phyloP scores from a whole-genome alignment of 2,888 invertebrate genomes.

The Spatulosminthurus flaviceps region DNA sequence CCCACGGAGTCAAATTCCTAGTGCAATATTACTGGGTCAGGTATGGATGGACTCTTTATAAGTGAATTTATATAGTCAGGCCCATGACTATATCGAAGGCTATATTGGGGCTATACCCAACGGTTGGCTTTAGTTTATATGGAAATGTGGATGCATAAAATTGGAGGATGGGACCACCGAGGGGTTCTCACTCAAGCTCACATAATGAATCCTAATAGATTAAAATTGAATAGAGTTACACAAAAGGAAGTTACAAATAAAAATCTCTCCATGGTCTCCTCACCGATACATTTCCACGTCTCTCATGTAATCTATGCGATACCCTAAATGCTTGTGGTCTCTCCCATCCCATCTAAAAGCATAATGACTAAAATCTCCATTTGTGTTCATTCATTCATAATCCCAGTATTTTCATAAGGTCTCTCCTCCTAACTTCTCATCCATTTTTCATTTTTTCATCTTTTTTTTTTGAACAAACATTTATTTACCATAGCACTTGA shows the following conservation, averaged over 20 bases:
- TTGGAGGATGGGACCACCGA: constrained; percentile 41
- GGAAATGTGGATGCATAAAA: constrained; percentile 3
- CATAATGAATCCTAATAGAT: constrained; percentile 45
- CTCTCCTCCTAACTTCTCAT: constrained; percentile 27
- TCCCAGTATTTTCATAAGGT: constrained; percentile 38
- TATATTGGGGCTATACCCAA: not conserved
- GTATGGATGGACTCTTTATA: no score
- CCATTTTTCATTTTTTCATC: constrained; percentile 4
- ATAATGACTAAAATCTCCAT: constrained; percentile 38
- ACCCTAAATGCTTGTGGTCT: constrained; percentile 4
- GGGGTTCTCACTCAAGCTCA: constrained; percentile 37
- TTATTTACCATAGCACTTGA: no score
- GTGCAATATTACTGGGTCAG: no score
- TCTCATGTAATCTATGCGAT: constrained; percentile 20
- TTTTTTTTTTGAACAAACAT: no score
- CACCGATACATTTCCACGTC: constrained; percentile 12
- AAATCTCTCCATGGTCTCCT: constrained; percentile 36
- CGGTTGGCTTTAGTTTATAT: constrained; percentile 2
- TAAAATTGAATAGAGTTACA: constrained; percentile 30
- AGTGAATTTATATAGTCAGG: no score
- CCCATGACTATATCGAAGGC: no score
- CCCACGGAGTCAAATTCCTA: no score
- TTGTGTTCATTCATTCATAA: constrained; percentile 47
- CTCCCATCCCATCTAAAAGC: constrained; percentile 19
- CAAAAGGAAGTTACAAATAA: constrained; percentile 46